Evolutionary conservation across 2,797 vertebrate genomes (phyloP).

Genomic region (Malurus splendens): DNA sequence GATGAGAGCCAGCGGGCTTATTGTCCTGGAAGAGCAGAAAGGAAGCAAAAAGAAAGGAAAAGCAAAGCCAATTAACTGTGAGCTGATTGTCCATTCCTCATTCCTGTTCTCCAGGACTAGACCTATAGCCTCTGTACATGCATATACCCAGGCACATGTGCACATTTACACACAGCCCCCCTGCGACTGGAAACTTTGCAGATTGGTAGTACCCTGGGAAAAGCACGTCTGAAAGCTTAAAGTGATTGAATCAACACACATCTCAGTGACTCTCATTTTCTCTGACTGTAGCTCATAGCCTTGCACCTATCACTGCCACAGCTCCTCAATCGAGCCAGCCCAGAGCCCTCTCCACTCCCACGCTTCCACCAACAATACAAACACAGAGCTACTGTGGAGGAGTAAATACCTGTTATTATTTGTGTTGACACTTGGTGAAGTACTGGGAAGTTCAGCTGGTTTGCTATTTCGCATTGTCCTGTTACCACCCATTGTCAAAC

Average conservation of each 20-base stretch:
- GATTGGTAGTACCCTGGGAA: rapidly evolving
- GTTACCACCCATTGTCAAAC: constrained; percentile 3
- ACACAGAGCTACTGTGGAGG: background rate
- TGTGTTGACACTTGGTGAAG: background rate
- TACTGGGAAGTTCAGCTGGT: background rate
- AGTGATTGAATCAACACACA: background rate
- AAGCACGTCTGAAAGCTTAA: background rate
- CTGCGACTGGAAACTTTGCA: background rate
- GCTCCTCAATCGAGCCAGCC: background rate
- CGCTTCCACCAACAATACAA: background rate
- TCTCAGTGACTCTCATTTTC: background rate
- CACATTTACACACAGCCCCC: rapidly evolving
- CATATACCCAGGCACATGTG: rapidly evolving
- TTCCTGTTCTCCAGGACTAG: background rate
- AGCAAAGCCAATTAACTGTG: background rate
- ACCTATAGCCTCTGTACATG: rapidly evolving
- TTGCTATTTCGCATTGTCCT: constrained; percentile 11
- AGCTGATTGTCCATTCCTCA: background rate
- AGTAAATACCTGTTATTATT: background rate
- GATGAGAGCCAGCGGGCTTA: rapidly evolving
- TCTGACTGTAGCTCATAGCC: rapidly evolving
- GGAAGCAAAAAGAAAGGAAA: background rate
- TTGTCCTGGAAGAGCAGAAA: background rate
- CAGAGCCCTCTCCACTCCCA: background rate
- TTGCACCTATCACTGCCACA: rapidly evolving